Base-by-base conservation (phyloP, 2,888 invertebrate species). In the Fragum sueziense region DNA sequence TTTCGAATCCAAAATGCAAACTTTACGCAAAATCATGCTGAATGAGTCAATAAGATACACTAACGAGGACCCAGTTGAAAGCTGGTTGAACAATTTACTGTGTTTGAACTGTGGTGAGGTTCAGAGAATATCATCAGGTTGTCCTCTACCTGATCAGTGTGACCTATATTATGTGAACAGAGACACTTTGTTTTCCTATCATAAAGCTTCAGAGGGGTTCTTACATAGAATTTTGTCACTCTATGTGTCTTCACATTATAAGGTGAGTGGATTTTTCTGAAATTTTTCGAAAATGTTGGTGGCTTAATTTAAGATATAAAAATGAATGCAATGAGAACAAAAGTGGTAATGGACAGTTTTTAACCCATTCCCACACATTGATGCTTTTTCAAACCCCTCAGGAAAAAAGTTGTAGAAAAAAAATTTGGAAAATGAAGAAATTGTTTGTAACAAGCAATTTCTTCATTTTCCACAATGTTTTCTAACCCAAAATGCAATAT, bases 201-300 rank as follows among this genome's bases (percentile, higher is more conserved):
- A 99, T 91, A 96, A 96, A 91, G 98, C 98, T 9, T 94, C 94
- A 0, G 95, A 95, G 86, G 95, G 96, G 2, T 99, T 99, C 93
- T 94, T 99, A 14, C 98, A 99, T 88, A 95, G 97, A 78, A 93
- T 99, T 14, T 97, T 99, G 85, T 95, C 97, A 20, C 95, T 99
- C 59, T 99, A 98, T 92, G 99, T 99, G 0, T 96, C 99, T 0
- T 99, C 99, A 7, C 99, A 99, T 94, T 99, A 99, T 93, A 99
- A 99, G 95, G 97, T 94, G 85, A 41, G 79, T n/a, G n/a, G n/a
- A n/a, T n/a, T n/a, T n/a, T n/a, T n/a, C n/a, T n/a, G n/a, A n/a
- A n/a, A n/a, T n/a, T n/a, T n/a, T n/a, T n/a, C n/a, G n/a, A n/a
- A n/a, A n/a, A n/a, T n/a, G n/a, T n/a, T n/a, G n/a, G n/a, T n/a